phyloP scores from a whole-genome alignment of 2,888 invertebrate genomes.

The Steromphala cineraria region DNA sequence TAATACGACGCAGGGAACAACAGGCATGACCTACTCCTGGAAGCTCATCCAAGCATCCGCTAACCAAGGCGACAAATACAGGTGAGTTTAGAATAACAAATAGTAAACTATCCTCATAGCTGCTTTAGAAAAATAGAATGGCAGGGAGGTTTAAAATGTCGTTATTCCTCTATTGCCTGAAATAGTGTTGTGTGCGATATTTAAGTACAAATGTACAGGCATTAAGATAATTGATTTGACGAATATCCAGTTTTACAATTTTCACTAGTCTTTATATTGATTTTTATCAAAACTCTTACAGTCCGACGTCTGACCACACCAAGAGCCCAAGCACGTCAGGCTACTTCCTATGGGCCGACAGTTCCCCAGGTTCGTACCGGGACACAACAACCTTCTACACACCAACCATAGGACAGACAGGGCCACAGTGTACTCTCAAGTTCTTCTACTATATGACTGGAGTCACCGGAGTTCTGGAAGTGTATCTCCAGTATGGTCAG shows the following conservation, averaged over 20 bases:
- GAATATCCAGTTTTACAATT: too few relatives aligned
- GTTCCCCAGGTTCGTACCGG: constrained; percentile 47
- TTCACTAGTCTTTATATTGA: too few relatives aligned
- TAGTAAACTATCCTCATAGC: too few relatives aligned
- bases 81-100: neutral
- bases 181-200: too few relatives aligned
- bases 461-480: constrained; percentile 49
- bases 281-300: neutral
- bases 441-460: constrained; percentile 64
- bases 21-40: constrained; percentile 53
- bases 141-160: too few relatives aligned
- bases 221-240: too few relatives aligned
- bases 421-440: constrained; percentile 59
- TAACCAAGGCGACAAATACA: constrained; percentile 15
- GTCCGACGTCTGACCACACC: constrained; percentile 47
- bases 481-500: constrained; percentile 35
- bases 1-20: constrained; percentile 19
- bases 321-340: constrained; percentile 38
- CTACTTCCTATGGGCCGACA: constrained; percentile 59
- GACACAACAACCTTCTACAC: constrained; percentile 51
- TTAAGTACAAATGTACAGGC: too few relatives aligned
- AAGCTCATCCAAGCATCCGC: constrained; percentile 38
- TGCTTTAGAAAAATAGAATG: too few relatives aligned
- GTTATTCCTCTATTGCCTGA: too few relatives aligned
- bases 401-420: constrained; percentile 48